Evolutionary conservation across 2,888 invertebrate species (phyloP), one percentile per base, ranked within the genome.

Genomic region (Archaeoteleia sp.): DNA sequence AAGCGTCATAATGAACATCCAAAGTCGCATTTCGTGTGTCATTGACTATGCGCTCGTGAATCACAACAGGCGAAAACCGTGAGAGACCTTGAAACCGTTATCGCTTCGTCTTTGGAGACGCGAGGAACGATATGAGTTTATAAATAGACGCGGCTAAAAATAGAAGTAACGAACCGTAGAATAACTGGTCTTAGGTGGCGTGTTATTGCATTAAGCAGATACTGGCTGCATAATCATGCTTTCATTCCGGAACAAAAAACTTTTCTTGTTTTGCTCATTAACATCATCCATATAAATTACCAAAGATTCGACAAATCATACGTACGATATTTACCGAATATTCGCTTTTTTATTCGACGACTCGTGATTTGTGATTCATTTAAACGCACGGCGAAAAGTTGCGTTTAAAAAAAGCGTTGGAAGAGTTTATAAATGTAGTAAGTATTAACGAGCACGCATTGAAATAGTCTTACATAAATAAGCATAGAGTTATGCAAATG

Each of bases 11-110:
- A 20, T 2, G 20, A 20, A 20, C 20, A 20, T 5, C 20, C 3
- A 20, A 20, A 2, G 20, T 20, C 25, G n/a, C 20, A 15, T 14
- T 1, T 17, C 17, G 30, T 14, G 40, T 62, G 40, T 40, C 54
- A 54, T 30, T 62, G 62, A 48, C 54, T 54, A 62, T n/a, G 54
- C 32, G 34, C 40, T 45, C 54, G 48, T 62, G 54, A 62, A 54
- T 54, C 62, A 43, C 46, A 34, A 35, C 40, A 13, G 54, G 43
- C 67, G 61, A 67, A 67, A 61, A 60, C 53, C 54, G 61, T 60
- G 49, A 61, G 55, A 49, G 67, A 67, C 67, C 67, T 67, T 67
- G 67, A 67, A 67, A 67, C 55, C 67, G 67, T 61, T 67, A 67
- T 67, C 67, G 61, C 45, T 29, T 55, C 66, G 61, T 57, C 67